phyloP scores from a whole-genome alignment of 2,797 vertebrate species.

The Squalus acanthias region DNA sequence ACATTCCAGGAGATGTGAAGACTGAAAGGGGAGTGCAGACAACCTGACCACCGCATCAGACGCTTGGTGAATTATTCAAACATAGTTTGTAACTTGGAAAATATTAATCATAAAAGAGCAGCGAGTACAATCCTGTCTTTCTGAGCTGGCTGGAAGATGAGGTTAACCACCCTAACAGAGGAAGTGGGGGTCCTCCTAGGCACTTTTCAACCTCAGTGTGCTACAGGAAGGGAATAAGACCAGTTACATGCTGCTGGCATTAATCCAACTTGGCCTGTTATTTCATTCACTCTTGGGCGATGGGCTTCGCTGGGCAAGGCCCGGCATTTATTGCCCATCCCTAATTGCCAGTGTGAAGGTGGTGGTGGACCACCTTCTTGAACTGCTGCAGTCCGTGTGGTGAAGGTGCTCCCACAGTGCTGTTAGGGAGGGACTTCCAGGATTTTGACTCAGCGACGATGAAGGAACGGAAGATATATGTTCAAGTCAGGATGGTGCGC shows the following conservation, averaged over 20 bases:
- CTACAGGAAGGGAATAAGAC: background rate
- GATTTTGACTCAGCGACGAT: too few relatives aligned
- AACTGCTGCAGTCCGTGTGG: background rate
- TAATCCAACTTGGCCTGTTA: background rate
- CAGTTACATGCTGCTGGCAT: background rate
- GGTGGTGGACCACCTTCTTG: background rate
- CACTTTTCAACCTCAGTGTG: background rate
- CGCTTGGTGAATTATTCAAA: constrained; percentile 6
- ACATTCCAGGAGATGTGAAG: background rate
- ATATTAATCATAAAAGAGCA: background rate
- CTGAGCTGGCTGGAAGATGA: background rate
- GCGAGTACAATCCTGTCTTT: background rate
- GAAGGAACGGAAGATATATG: background rate
- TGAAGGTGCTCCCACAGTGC: background rate
- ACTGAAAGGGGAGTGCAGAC: background rate
- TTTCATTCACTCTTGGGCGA: background rate
- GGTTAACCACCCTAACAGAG: background rate
- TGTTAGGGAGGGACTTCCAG: background rate
- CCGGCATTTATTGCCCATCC: background rate
- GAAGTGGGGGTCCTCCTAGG: background rate
- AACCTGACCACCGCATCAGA: background rate
- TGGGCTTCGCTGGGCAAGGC: background rate
- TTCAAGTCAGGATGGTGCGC: background rate
- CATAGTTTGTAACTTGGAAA: background rate
- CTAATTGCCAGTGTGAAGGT: background rate